These are phyloP conservation scores for Ganaspis sp. DNA, from an alignment of 1,140 invertebrate species.

Conservation along the genomic window DNA sequence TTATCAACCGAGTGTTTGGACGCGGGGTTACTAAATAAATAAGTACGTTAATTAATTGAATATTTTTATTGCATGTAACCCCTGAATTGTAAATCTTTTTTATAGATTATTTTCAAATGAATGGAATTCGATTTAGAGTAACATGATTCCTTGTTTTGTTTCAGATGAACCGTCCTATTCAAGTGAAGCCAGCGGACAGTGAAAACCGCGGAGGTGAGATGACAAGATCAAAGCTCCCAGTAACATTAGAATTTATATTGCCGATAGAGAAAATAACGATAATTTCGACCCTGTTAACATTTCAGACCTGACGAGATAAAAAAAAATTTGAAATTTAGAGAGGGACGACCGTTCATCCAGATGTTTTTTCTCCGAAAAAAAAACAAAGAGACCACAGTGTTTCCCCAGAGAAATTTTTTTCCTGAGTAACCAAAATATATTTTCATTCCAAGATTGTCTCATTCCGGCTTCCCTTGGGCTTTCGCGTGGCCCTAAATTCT, in stretches of 20 bases:
- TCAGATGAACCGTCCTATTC: constrained; percentile 99
- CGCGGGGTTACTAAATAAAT: no score
- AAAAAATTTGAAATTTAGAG: neutral
- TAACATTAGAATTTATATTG: neutral
- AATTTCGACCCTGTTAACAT: constrained; percentile 8
- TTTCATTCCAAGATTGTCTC: constrained; percentile 32
- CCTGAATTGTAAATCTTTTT: no score
- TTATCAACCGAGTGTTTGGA: no score
- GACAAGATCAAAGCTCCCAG: constrained; percentile 34
- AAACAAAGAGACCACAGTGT: neutral
- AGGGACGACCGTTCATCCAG: neutral
- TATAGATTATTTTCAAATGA: no score
- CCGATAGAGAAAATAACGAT: constrained; percentile 10
- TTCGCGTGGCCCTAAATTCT: constrained; percentile 42
- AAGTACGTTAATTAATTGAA: no score
- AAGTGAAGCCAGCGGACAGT: constrained; percentile 99
- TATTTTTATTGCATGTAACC: no score
- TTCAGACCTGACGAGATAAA: neutral
- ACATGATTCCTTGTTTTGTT: constrained; percentile 75
- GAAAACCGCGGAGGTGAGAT: constrained; percentile 97
- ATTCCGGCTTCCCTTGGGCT: constrained; percentile 28
- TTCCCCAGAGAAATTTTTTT: neutral
- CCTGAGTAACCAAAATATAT: neutral
- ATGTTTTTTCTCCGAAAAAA: neutral
- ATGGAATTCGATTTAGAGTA: no score